Evolutionary conservation across 1,140 invertebrate genomes (phyloP).

Genomic region (Microvelia longipes): DNA sequence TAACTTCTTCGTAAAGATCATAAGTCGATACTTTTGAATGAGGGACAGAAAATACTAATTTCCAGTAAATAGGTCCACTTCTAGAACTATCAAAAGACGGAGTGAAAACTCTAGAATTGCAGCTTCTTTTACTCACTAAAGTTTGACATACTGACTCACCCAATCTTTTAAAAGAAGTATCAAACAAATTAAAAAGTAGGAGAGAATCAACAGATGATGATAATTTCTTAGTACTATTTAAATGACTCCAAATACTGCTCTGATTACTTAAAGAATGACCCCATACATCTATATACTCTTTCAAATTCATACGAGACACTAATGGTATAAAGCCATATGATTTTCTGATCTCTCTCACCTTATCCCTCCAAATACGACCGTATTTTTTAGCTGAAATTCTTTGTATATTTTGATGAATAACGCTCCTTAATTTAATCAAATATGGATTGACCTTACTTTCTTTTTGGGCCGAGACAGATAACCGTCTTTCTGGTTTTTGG

Average conservation of each 20-base stretch:
- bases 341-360: constrained; percentile 13
- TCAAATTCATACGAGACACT: constrained; percentile 6
- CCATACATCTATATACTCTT: constrained; percentile 16
- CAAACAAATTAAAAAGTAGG: constrained; percentile 9
- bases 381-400: constrained; percentile 13
- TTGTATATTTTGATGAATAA: constrained; percentile 17
- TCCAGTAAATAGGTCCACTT: constrained; percentile 8
- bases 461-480: neutral
- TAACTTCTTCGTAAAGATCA: constrained; percentile 6
- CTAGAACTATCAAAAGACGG: neutral
- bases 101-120: neutral
- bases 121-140: neutral
- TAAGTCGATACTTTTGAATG: constrained; percentile 3
- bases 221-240: constrained; percentile 11
- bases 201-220: constrained; percentile 8
- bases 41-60: constrained; percentile 15
- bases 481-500: neutral
- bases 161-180: constrained; percentile 11
- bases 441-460: neutral
- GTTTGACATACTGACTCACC: constrained; percentile 1
- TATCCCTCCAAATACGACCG: constrained; percentile 15
- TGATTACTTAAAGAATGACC: constrained; percentile 4
- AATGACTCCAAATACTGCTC: constrained; percentile 4
- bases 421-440: constrained; percentile 14
- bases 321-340: constrained; percentile 7